Evolutionary conservation across 2,113 vertebrate species (phyloP), one percentile per base, ranked within the genome.

Genomic region (Pseudopipra pipra): DNA sequence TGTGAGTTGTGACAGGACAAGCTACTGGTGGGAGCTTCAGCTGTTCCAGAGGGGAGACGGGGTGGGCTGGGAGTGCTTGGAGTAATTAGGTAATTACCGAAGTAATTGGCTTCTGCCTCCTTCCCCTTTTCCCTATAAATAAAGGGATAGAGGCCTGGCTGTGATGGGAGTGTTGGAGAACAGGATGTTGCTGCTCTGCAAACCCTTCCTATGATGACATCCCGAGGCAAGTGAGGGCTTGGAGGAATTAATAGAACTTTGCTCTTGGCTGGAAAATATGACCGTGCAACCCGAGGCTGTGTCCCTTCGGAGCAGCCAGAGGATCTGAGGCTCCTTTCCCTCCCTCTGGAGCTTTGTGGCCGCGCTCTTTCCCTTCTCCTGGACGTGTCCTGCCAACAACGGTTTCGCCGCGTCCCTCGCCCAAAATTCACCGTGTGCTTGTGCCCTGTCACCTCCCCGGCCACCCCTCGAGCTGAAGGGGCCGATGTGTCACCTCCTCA

Each of bases 201-300:
- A 88, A 37, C 46, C 17, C 74, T 77, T 77, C 61, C 70, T 62
- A 6, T 4, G 24, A 19, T 27, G 25, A 7, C 67, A 43, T 47
- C 66, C n/a, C 8, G 51, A 90, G 76, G 87, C 47, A 37, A 85
- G 81, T 0, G 19, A 56, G 27, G 44, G 58, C 77, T 56, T 56
- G 70, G 14, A 80, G 87, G 89, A 72, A 76, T 30, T 73, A 78
- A 14, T 3, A 11, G 10, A 68, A 22, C 33, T 70, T 58, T 46
- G 68, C 56, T 59, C 52, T 35, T 71, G 59, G 74, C 80, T 95
- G 96, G 96, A 96, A 97, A 97, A 96, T 90, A 41, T 89, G 95
- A 96, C 55, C 18, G 2, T 12, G 72, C 25, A 89, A 52, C 55
- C 74, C 80, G 18, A 82, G 55, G 52, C 33, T 4, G 27, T 18